Base-by-base conservation (phyloP, 2,888 invertebrate genomes). In the Rhamphomyia laevipes region DNA sequence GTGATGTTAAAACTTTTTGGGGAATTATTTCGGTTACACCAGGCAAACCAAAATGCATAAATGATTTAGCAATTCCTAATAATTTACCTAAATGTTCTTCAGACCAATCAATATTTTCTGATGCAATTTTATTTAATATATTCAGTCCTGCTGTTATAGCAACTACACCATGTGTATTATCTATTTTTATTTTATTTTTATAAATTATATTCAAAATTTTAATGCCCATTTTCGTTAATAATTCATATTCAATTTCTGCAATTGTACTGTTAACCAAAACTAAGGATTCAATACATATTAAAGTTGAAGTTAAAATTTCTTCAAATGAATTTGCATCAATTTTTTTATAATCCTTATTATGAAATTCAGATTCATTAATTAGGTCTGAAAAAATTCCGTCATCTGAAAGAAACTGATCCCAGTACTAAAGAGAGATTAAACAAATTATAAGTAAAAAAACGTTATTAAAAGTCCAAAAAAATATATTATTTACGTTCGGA, bases 61-160 rank as follows among this genome's bases (percentile, higher is more conserved):
- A 80, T 49, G 74, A 66, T 50, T 74, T 72, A 45, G 77, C 72
- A 38, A 80, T 68, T 1, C 82, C 82, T 51, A 84, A 69, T 11
- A 79, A 62, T 55, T 77, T 73, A 27, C 77, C 76, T 9, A 72
- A 53, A 46, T 71, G 60, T 27, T 61, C 56, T 17, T 60, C 57
- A 1, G 66, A 59, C 55, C 65, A 71, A 3, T 62, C 59, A 5
- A 59, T 51, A 55, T 65, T 59, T 37, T 64, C 58, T 1, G 53
- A 43, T 7, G 66, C 55, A 12, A 74, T 62, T 55, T 60, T 61
- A 30, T 58, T 53, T 7, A 63, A 49, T 27, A 61, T 43, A 48
- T 59, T 56, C 37, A 65, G 47, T 10, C 60, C 49, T 1, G 57
- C 53, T 1, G 55, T 57, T 38, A 57, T 45, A 10, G 55, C 55